Base-by-base conservation (phyloP, 1,140 invertebrate species). In the Drosophila pseudoobscura region DNA sequence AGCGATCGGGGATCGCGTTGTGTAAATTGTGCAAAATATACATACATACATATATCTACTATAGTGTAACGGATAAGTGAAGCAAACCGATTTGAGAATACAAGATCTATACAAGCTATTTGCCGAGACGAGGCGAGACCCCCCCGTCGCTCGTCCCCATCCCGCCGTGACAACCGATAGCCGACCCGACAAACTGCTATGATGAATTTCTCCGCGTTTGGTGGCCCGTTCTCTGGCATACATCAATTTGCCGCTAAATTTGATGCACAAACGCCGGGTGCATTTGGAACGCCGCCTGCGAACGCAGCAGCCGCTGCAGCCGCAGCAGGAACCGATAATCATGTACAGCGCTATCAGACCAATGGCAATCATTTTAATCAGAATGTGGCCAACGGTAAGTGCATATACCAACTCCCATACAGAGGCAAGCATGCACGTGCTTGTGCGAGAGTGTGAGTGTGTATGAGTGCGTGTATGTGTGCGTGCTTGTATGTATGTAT, bases 331-430 rank as follows among this genome's bases (percentile, higher is more conserved):
- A 69, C 62, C 54, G 79, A 82, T 73, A 91, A 91, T 87, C 90
- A 91, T 91, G 87, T 90, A 72, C 91, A 91, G 60, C 91, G 91
- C 63, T 91, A 91, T 88, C 91, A 91, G 63, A 90, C 90, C 61
- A 91, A 91, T 79, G 88, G 89, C 75, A 91, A 91, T 91, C 90
- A 91, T 78, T 91, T 91, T 78, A 90, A 91, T 82, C 91, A 91
- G 77, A 91, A 91, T 91, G 76, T 88, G 50, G 90, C 91, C 68
- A 91, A 91, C 75, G 89, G 91, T 91, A 88, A 91, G 90, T 91
- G 50, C 59, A 68, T 51, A 52, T 65, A 52, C 39, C 51, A 44
- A 60, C 29, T 60, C 24, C 57, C 53, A 31, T 46, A 41, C 45
- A 52, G 26, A 63, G 56, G 41, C 49, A 53, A 29, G 22, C 76